Conservation (phyloP, 2,888 invertebrate species). For the Calameuta pallipes region DNA sequence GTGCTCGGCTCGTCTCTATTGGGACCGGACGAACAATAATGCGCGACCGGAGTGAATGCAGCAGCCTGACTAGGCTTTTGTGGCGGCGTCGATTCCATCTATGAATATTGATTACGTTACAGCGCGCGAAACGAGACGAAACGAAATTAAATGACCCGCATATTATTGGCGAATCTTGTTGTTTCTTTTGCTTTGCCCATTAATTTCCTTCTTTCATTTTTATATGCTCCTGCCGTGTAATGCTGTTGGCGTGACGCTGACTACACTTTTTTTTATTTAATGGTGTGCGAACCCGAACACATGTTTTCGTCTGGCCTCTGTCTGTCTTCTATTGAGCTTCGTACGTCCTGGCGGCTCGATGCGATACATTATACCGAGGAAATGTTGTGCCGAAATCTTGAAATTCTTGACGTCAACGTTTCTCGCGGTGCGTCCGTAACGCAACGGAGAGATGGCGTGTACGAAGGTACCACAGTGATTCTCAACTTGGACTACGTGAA, state of each 20-base stretch:
- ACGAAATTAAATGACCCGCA: slow-evolving; percentile 10
- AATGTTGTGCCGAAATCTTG: not conserved
- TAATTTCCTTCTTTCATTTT: not conserved
- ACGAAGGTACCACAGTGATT: not conserved
- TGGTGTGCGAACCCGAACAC: not conserved
- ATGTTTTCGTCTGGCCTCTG: not conserved
- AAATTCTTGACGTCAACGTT: not conserved
- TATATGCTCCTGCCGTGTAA: not conserved
- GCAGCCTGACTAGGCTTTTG: slow-evolving; percentile 11
- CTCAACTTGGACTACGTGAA: not conserved
- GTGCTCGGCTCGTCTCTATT: slow-evolving; percentile 15
- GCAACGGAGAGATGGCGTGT: not conserved
- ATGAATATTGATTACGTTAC: not conserved
- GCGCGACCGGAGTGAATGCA: slow-evolving; percentile 17
- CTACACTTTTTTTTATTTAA: not conserved
- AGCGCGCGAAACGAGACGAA: not conserved
- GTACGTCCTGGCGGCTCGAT: not conserved
- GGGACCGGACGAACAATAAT: slow-evolving; percentile 28
- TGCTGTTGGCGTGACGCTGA: not conserved
- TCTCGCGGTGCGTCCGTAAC: not conserved
- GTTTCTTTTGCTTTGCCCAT: not conserved
- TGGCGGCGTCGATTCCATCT: not conserved
- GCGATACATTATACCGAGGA: not conserved
- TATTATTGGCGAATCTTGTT: slow-evolving; percentile 16
- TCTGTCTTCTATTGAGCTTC: not conserved